Evolutionary conservation across 2,888 invertebrate genomes (phyloP).

Genomic region (Spodoptera exigua): DNA sequence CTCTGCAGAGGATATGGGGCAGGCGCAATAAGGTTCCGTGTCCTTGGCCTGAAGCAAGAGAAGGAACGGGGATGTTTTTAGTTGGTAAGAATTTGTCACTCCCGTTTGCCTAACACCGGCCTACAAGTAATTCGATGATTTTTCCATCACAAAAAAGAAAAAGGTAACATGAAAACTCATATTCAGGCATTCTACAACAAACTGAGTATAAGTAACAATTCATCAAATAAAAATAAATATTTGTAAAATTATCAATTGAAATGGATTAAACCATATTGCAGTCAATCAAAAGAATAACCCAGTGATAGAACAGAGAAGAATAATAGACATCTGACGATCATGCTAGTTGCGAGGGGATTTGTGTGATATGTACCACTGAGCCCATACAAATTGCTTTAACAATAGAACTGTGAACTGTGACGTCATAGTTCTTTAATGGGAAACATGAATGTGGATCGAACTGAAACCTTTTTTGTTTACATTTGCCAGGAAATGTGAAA

Average conservation of each 20-base stretch:
- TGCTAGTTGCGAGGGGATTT: neutral
- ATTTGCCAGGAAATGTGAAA: neutral
- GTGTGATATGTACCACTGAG: neutral
- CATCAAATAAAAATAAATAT: too few species aligned
- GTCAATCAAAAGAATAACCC: slow-evolving; percentile 18
- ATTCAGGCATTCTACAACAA: too few species aligned
- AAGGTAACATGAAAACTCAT: too few species aligned
- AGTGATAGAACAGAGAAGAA: neutral
- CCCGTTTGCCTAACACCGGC: too few species aligned
- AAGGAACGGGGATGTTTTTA: too few species aligned
- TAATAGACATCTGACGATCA: slow-evolving; percentile 28
- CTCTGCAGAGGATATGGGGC: too few species aligned
- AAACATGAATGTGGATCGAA: slow-evolving; percentile 12
- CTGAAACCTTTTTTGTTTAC: slow-evolving; percentile 8
- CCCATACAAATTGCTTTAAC: slow-evolving; percentile 15
- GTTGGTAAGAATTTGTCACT: too few species aligned
- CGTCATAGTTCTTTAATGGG: neutral
- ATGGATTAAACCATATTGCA: slow-evolving; percentile 7
- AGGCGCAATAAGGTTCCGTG: too few species aligned
- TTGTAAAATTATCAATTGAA: neutral
- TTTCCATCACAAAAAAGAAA: too few species aligned
- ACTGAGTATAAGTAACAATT: too few species aligned
- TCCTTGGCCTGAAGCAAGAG: too few species aligned
- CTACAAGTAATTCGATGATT: too few species aligned
- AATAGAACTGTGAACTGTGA: slow-evolving; percentile 13